Evolutionary conservation across 2,113 vertebrate species (phyloP).

Genomic region (Emydocephalus ijimae): DNA sequence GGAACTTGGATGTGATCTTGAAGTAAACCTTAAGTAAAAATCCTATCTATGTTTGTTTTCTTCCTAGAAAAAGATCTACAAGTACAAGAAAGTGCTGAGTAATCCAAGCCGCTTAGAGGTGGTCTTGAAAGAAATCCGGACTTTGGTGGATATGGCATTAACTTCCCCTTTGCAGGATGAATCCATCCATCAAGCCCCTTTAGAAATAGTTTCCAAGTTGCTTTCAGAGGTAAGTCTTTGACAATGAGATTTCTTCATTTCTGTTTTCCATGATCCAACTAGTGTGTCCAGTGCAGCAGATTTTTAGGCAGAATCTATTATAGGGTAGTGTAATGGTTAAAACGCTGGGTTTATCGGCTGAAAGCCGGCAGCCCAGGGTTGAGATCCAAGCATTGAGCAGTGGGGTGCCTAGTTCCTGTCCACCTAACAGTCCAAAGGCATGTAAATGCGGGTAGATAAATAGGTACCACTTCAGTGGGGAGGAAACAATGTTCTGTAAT

Average conservation of each 20-base stretch:
- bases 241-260: neutral
- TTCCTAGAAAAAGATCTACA: constrained; percentile 97
- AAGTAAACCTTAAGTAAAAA: neutral
- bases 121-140: constrained; percentile 95
- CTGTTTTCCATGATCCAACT: neutral
- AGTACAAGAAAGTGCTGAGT: constrained; percentile 95
- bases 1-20: rapidly evolving
- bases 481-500: neutral
- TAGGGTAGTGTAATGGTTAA: neutral
- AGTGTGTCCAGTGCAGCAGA: neutral
- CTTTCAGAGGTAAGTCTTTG: constrained; percentile 84
- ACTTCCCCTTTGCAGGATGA: constrained; percentile 94
- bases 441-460: neutral
- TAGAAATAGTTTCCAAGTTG: constrained; percentile 98
- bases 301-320: neutral
- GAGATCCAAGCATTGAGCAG: neutral
- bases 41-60: neutral
- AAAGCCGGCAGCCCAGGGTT: neutral
- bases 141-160: constrained; percentile 96
- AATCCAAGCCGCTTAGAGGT: constrained; percentile 98
- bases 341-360: neutral
- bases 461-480: neutral
- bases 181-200: constrained; percentile 94
- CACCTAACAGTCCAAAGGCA: too few species aligned
- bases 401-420: neutral